Evolutionary conservation across 2,797 vertebrate genomes (phyloP).

Genomic region (Manis pentadactyla): DNA sequence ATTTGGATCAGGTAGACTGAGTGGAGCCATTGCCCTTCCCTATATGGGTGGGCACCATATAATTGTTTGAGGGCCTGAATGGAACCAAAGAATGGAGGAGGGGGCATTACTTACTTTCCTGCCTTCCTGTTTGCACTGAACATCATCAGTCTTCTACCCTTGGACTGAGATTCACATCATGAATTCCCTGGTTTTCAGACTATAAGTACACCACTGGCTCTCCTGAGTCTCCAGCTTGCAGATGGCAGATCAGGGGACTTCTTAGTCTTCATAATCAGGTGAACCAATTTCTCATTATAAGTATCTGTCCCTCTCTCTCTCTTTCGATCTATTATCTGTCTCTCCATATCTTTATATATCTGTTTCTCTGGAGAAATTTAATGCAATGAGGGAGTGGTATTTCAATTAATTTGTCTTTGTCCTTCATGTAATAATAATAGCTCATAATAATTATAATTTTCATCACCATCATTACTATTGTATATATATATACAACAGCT

Average conservation of each 20-base stretch:
- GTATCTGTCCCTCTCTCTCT: background rate
- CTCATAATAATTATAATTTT: background rate
- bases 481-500: background rate
- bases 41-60: background rate
- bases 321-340: background rate
- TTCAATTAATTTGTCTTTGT: conserved; percentile 14
- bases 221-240: background rate
- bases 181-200: background rate
- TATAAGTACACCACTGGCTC: background rate
- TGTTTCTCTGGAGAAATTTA: background rate
- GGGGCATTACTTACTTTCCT: background rate
- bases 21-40: background rate
- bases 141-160: background rate
- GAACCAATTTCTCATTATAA: background rate
- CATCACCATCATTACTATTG: background rate
- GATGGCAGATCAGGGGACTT: background rate
- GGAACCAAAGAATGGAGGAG: background rate
- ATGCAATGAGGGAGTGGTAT: background rate
- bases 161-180: background rate
- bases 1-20: background rate
- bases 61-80: background rate
- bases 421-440: background rate
- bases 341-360: background rate
- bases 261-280: background rate
- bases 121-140: background rate